Percentiles rank a stretch among this genome's conserved stretches.
Evolutionary conservation across 2,797 vertebrate species (phyloP).

Genomic region (Coracias cyanogaster): DNA sequence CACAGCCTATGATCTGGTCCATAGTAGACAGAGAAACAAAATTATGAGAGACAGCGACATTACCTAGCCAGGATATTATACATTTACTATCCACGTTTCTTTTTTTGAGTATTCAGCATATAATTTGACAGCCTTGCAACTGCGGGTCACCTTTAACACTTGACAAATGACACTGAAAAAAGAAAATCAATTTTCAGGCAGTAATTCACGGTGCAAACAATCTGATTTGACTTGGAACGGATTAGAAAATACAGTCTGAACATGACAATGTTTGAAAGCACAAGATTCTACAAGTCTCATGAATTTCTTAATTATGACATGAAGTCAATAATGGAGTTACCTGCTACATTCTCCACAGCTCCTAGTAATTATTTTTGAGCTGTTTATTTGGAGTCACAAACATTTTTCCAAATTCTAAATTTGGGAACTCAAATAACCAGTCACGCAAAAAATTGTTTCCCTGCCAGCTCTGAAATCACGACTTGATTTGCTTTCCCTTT

Average conservation of each 20-base stretch:
- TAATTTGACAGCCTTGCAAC: conserved; percentile 11
- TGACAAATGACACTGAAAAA: conserved; percentile 12
- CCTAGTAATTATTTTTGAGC: not conserved
- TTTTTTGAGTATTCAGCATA: not conserved
- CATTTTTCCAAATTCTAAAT: not conserved
- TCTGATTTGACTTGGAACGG: not conserved
- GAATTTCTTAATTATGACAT: not conserved
- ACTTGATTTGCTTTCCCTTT: not conserved
- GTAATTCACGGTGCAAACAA: not conserved
- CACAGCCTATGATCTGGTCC: not conserved
- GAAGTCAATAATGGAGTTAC: not conserved
- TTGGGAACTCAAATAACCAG: not conserved
- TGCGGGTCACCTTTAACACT: conserved; percentile 33
- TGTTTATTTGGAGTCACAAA: not conserved
- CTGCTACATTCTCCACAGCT: not conserved
- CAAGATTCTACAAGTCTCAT: not conserved
- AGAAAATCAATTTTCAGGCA: not conserved
- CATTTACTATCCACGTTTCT: not conserved
- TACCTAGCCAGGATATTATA: not conserved
- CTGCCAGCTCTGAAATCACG: not conserved
- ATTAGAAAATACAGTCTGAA: conserved; percentile 15
- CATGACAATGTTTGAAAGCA: not conserved
- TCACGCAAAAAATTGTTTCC: not conserved
- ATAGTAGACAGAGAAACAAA: not conserved
- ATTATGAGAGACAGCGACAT: not conserved